Conservation (phyloP, 2,113 vertebrate genomes). For the Empidonax alnorum region DNA sequence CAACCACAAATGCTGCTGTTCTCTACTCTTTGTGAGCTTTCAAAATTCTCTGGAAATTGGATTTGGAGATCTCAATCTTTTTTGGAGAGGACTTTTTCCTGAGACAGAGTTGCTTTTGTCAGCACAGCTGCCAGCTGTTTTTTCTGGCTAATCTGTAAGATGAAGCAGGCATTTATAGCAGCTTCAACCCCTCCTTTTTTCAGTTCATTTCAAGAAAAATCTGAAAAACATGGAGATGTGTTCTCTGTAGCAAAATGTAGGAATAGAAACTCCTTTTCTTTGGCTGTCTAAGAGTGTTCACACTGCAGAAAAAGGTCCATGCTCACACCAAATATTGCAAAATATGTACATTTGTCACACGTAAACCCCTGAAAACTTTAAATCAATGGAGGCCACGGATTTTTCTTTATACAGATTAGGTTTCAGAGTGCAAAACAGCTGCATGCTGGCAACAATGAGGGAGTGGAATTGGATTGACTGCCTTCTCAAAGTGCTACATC, state of each 20-base stretch:
- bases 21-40: neutral
- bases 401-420: neutral
- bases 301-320: fast-evolving
- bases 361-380: neutral
- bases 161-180: neutral
- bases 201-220: neutral
- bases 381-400: neutral
- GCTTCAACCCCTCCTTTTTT: neutral
- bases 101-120: neutral
- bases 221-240: neutral
- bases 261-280: neutral
- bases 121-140: neutral
- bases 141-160: neutral
- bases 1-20: neutral
- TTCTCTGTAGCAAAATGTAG: neutral
- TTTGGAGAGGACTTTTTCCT: neutral
- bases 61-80: neutral
- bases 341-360: neutral
- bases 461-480: neutral
- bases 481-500: neutral
- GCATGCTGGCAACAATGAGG: neutral
- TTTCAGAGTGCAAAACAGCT: neutral
- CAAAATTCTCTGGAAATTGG: neutral
- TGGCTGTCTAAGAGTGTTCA: neutral
- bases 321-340: neutral